Evolutionary conservation across 2,888 invertebrate genomes (phyloP).

Genomic region (Phengaris arion): DNA sequence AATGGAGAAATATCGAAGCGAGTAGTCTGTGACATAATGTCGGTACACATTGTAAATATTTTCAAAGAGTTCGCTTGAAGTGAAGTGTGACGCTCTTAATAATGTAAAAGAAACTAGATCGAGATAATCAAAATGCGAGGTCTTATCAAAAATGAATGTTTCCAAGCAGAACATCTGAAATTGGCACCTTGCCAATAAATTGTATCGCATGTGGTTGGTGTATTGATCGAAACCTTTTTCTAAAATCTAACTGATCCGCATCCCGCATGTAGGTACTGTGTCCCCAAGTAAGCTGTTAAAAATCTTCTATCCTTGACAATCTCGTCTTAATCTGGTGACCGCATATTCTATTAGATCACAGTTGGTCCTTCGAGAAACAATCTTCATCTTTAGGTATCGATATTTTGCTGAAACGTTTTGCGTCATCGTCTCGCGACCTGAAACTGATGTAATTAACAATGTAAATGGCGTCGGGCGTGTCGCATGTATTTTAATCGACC

Average conservation of each 20-base stretch:
- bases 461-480: slow-evolving; percentile 15
- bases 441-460: slow-evolving; percentile 13
- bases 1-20: too few relatives aligned
- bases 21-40: too few relatives aligned
- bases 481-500: slow-evolving; percentile 10
- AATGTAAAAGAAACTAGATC: not conserved
- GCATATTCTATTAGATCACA: not conserved
- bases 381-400: not conserved
- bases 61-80: too few relatives aligned
- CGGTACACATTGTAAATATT: too few relatives aligned
- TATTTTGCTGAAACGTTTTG: slow-evolving; percentile 15
- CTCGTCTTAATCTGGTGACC: not conserved
- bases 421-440: slow-evolving; percentile 5
- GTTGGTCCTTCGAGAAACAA: not conserved
- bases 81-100: not conserved
- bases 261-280: not conserved
- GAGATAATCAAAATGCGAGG: not conserved
- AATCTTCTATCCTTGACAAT: not conserved
- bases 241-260: not conserved
- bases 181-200: slow-evolving; percentile 4
- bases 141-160: not conserved
- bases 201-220: not conserved
- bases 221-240: not conserved
- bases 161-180: not conserved
- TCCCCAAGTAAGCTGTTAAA: not conserved